A percentile compares a stretch with the other conserved stretches of the same genome.
These are phyloP conservation scores for Collichthys lucidus DNA, from an alignment of 2,113 vertebrate genomes.

Conservation along the genomic window DNA sequence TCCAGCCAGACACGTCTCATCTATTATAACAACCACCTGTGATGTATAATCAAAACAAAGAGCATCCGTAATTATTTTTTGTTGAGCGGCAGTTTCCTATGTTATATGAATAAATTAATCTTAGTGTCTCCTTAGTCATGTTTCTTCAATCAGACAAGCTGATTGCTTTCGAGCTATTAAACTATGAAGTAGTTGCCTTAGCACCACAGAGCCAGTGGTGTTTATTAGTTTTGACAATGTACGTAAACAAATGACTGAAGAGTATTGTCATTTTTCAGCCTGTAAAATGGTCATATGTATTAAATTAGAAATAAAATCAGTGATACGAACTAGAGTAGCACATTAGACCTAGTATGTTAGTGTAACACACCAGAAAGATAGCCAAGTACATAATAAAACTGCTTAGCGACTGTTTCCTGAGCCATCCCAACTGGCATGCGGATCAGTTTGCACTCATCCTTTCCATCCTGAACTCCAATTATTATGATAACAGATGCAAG, in stretches of 20 bases:
- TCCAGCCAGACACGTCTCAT: constrained; percentile 31
- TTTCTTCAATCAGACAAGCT: constrained; percentile 31
- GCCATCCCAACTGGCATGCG: constrained; percentile 18
- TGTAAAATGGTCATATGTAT: constrained; percentile 6
- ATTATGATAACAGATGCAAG: constrained; percentile 56
- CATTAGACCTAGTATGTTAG: constrained; percentile 33
- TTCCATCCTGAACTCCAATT: constrained; percentile 34
- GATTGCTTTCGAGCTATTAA: constrained; percentile 39
- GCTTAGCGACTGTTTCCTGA: constrained; percentile 23
- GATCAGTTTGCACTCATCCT: constrained; percentile 36
- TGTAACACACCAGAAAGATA: constrained; percentile 28
- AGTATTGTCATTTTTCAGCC: constrained; percentile 31
- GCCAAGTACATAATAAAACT: constrained; percentile 26
- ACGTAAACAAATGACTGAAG: constrained; percentile 31
- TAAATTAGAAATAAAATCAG: constrained; percentile 13
- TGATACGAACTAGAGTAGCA: constrained; percentile 46
- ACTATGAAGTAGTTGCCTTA: constrained; percentile 71
- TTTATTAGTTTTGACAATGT: constrained; percentile 43
- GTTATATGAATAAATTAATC: constrained; percentile 28
- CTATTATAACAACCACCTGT: constrained; percentile 17
- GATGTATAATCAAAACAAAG: constrained; percentile 40
- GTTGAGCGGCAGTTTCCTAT: constrained; percentile 12
- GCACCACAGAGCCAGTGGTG: constrained; percentile 56
- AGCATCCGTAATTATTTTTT: constrained; percentile 7
- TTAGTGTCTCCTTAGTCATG: constrained; percentile 26